Evolutionary conservation across 2,888 invertebrate genomes (phyloP).

Genomic region (Tinea pellionella): DNA sequence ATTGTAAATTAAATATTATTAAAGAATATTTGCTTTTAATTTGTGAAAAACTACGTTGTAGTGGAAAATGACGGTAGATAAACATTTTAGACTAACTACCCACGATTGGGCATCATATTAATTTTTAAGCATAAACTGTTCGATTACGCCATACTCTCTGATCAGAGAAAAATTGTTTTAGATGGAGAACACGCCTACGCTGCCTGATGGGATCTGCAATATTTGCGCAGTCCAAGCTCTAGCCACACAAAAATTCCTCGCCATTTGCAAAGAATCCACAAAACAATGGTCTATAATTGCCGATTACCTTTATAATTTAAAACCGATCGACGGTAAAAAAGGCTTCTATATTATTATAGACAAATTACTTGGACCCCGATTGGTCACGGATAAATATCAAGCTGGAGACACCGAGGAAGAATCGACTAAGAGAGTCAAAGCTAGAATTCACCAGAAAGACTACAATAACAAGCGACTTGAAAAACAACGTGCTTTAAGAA

Average conservation of each 20-base stretch:
- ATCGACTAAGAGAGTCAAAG: slow-evolving; percentile 2
- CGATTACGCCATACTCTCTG: neutral
- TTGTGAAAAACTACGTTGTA: no score
- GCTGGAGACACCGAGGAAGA: neutral
- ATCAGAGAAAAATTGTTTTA: slow-evolving; percentile 36
- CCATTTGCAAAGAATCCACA: slow-evolving; percentile 28
- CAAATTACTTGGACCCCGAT: neutral
- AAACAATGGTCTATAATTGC: slow-evolving; percentile 29
- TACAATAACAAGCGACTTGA: neutral
- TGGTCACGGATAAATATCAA: neutral
- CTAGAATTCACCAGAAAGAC: neutral
- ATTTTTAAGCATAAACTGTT: neutral
- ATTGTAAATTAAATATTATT: no score
- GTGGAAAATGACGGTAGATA: no score
- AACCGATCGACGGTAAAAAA: slow-evolving; percentile 2
- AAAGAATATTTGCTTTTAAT: no score
- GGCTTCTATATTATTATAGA: neutral
- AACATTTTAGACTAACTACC: no score
- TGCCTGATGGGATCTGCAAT: slow-evolving; percentile 34
- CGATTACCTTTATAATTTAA: slow-evolving; percentile 21
- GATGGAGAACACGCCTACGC: slow-evolving; percentile 29
- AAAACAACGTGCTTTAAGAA: neutral
- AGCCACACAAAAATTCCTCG: slow-evolving; percentile 22
- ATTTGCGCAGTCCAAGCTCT: slow-evolving; percentile 21
- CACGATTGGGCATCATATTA: no score